Percentiles rank a stretch among this genome's conserved stretches.
Conservation (phyloP, 2,113 vertebrate genomes). For the Aegithalos caudatus region DNA sequence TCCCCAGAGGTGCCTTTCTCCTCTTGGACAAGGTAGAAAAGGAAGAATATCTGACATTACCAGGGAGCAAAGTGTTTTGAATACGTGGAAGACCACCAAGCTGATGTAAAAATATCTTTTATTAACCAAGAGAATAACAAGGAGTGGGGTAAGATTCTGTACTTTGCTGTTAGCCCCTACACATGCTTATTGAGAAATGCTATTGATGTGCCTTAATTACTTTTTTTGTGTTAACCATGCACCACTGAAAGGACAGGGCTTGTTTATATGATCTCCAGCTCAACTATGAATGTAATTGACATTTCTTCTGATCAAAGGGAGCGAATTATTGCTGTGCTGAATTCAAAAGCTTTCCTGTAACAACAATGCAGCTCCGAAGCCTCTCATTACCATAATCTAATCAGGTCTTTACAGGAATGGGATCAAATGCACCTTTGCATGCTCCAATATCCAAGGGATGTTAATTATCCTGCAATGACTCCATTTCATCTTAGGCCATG, state of each 20-base stretch:
- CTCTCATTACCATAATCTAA: slow-evolving; percentile 34
- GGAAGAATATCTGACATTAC: background rate
- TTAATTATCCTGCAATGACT: background rate
- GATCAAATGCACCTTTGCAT: slow-evolving; percentile 35
- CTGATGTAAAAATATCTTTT: background rate
- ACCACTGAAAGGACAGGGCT: background rate
- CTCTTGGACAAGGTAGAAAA: background rate
- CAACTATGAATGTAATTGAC: background rate
- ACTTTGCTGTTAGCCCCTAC: background rate
- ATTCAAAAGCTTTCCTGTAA: background rate
- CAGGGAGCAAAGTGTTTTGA: background rate
- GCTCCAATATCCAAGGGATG: background rate
- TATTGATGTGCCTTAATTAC: slow-evolving; percentile 35
- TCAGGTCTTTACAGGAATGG: background rate
- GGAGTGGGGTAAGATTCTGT: background rate
- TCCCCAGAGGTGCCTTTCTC: background rate
- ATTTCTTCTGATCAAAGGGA: slow-evolving; percentile 35
- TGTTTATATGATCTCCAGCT: slow-evolving; percentile 6
- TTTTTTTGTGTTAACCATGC: slow-evolving; percentile 9
- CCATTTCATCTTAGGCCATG: background rate
- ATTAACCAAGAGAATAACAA: background rate
- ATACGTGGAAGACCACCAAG: too few relatives aligned
- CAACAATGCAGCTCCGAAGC: background rate
- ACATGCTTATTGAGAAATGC: background rate
- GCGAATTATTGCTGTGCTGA: background rate